Percentiles rank a stretch among this genome's conserved stretches.
These are phyloP conservation scores for Pachydiplax longipennis DNA, from an alignment of 2,888 invertebrate genomes.

Conservation along the genomic window DNA sequence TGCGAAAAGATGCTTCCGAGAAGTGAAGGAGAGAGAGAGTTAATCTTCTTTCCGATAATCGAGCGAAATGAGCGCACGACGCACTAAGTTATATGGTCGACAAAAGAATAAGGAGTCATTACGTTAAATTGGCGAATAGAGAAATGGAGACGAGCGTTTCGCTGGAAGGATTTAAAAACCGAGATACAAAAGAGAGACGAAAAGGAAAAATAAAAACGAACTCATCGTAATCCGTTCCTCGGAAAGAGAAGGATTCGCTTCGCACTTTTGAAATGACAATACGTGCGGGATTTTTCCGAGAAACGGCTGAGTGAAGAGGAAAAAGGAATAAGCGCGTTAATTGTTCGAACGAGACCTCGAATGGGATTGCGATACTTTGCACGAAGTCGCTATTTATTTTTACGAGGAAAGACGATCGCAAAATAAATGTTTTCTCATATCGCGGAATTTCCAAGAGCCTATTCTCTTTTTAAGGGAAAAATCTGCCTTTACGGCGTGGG, in stretches of 20 bases:
- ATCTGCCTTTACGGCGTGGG: neutral
- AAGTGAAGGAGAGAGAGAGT: neutral
- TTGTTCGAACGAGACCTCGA: neutral
- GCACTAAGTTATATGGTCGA: neutral
- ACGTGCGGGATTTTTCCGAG: neutral
- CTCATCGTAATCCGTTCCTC: neutral
- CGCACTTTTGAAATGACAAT: neutral
- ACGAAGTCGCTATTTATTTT: neutral
- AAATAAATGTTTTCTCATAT: neutral
- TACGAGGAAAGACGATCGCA: neutral
- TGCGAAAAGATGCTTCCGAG: conserved; percentile 4
- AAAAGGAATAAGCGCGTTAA: neutral
- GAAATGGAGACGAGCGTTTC: neutral
- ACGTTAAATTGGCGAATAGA: neutral
- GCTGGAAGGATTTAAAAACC: neutral
- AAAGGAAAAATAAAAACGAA: neutral
- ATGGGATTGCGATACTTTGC: neutral
- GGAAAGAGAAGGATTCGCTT: neutral
- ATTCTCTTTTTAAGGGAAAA: neutral
- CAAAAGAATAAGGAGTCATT: neutral
- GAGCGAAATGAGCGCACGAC: neutral
- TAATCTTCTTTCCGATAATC: neutral
- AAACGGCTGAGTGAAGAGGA: neutral
- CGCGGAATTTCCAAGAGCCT: neutral
- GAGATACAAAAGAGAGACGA: neutral